Evolutionary conservation across 2,113 vertebrate genomes (phyloP).

Genomic region (Tamias sibiricus): DNA sequence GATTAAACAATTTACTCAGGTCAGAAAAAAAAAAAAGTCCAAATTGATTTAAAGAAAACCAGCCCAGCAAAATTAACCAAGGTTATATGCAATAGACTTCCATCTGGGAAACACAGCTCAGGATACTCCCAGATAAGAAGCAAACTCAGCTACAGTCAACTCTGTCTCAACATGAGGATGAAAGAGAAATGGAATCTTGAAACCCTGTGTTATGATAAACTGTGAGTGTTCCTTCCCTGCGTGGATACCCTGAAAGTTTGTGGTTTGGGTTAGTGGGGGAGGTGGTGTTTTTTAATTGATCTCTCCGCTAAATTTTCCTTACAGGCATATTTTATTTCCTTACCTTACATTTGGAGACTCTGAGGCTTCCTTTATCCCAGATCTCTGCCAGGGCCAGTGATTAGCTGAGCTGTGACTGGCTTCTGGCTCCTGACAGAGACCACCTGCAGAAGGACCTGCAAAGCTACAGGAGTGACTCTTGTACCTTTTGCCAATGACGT

Average conservation of each 20-base stretch:
- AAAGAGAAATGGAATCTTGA: not conserved
- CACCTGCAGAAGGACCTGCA: not conserved
- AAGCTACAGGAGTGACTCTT: not conserved
- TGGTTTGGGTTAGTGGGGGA: not conserved
- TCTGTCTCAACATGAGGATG: not conserved
- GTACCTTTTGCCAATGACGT: not conserved
- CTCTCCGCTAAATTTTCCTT: constrained; percentile 1
- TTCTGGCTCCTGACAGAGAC: not conserved
- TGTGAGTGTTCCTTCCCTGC: not conserved
- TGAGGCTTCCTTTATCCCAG: not conserved
- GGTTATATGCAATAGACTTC: not conserved
- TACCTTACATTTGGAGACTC: not conserved
- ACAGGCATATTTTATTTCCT: not conserved
- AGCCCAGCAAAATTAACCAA: not conserved
- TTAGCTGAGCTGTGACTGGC: not conserved
- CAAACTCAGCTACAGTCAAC: not conserved
- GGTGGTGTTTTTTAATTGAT: not conserved
- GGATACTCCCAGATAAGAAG: not conserved
- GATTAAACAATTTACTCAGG: not conserved
- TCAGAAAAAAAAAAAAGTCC: not conserved
- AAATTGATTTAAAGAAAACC: not conserved
- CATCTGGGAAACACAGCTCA: not conserved
- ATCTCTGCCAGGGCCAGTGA: not conserved
- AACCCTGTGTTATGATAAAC: not conserved
- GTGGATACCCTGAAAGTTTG: not conserved